Conservation (phyloP, 2,113 vertebrate genomes). For the Oreamnos americanus region DNA sequence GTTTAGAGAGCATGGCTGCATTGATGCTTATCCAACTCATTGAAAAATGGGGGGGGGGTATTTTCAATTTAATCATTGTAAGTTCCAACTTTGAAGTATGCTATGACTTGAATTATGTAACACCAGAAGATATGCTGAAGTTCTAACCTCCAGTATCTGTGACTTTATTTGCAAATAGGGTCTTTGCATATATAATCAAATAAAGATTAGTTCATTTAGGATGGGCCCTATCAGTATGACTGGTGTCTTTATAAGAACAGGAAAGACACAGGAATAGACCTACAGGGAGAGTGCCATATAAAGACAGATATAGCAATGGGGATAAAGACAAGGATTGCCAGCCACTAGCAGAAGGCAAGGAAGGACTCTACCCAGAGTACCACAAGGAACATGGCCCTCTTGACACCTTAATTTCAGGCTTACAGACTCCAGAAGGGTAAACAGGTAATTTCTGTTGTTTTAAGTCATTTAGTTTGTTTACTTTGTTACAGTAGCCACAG, state of each 20-base stretch:
- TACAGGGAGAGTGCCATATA: background rate
- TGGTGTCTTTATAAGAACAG: background rate
- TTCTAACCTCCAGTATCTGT: background rate
- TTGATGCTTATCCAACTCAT: slow-evolving; percentile 42
- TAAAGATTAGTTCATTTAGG: background rate
- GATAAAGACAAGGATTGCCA: background rate
- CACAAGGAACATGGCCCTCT: background rate
- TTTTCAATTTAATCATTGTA: slow-evolving; percentile 26
- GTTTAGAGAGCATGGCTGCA: slow-evolving; percentile 7
- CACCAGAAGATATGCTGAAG: background rate
- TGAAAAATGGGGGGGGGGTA: background rate
- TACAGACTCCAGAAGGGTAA: background rate
- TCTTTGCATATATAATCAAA: background rate
- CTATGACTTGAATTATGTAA: background rate
- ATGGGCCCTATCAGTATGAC: background rate
- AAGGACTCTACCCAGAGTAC: background rate
- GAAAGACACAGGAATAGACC: background rate
- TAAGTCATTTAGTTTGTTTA: background rate
- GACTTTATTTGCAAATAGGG: background rate
- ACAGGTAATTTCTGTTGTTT: background rate
- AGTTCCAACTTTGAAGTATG: background rate
- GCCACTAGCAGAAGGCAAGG: background rate
- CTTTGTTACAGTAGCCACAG: background rate
- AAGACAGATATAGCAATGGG: background rate
- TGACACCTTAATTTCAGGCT: background rate